These are phyloP conservation scores for Atherinosoma microstoma DNA, from an alignment of 2,797 vertebrate species.

Conservation along the genomic window DNA sequence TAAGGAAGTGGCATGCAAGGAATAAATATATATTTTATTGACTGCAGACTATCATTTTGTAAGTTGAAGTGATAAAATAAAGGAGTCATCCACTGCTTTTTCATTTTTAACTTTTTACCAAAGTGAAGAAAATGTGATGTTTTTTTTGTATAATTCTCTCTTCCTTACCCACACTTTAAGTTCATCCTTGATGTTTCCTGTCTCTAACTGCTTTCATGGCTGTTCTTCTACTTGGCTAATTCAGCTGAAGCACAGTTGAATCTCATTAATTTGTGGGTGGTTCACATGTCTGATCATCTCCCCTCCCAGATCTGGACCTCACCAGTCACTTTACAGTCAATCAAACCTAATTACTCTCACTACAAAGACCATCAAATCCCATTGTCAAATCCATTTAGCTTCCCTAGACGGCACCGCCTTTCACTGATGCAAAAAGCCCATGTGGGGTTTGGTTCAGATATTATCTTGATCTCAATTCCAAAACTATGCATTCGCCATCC, in stretches of 20 bases:
- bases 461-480: conserved; percentile 67
- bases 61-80: conserved; percentile 48
- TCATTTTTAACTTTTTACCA: conserved; percentile 60
- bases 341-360: conserved; percentile 82
- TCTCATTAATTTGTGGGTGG: conserved; percentile 81
- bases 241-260: conserved; percentile 69
- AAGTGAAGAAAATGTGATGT: conserved; percentile 54
- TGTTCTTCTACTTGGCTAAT: conserved; percentile 49
- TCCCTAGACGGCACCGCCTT: conserved; percentile 59
- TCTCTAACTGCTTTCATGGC: conserved; percentile 43
- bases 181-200: conserved; percentile 20
- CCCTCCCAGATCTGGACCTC: conserved; percentile 75
- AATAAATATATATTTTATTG: conserved; percentile 51
- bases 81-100: conserved; percentile 19
- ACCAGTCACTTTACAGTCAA: conserved; percentile 81
- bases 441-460: conserved; percentile 71
- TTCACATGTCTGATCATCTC: conserved; percentile 76
- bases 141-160: conserved; percentile 17
- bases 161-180: conserved; percentile 1
- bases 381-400: conserved; percentile 78
- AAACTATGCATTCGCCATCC: conserved; percentile 35
- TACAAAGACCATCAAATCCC: conserved; percentile 73
- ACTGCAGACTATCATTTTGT: conserved; percentile 52
- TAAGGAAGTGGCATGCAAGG: conserved; percentile 43
- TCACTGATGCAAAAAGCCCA: conserved; percentile 69